Conservation (phyloP, 2,113 vertebrate species). For the Turdus rufiventris region DNA sequence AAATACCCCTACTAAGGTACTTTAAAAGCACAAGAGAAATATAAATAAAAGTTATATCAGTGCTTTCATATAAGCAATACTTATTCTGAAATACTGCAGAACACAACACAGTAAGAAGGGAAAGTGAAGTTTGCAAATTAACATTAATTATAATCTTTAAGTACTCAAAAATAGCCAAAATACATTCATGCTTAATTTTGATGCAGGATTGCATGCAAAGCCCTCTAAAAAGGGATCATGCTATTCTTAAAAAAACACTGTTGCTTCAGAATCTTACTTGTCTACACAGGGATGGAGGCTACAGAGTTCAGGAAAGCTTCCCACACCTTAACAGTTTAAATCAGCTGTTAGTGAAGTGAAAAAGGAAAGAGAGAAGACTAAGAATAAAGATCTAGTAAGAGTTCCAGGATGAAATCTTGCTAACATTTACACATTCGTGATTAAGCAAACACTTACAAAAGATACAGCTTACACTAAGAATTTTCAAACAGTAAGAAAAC, state of each 20-base stretch:
- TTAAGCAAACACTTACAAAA: slow-evolving; percentile 20
- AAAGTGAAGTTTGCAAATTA: slow-evolving; percentile 45
- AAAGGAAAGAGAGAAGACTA: slow-evolving; percentile 80
- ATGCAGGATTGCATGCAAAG: slow-evolving; percentile 74
- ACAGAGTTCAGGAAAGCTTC: slow-evolving; percentile 83
- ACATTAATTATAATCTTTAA: slow-evolving; percentile 42
- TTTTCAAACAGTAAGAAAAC: slow-evolving; percentile 14
- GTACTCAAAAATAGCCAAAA: slow-evolving; percentile 57
- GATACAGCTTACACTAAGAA: neutral
- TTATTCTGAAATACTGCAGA: neutral
- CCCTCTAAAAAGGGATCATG: slow-evolving; percentile 69
- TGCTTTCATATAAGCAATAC: neutral
- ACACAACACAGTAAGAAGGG: slow-evolving; percentile 51
- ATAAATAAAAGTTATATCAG: neutral
- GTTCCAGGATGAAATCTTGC: slow-evolving; percentile 70
- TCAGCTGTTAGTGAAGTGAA: slow-evolving; percentile 89
- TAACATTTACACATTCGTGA: slow-evolving; percentile 18
- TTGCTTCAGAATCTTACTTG: slow-evolving; percentile 83
- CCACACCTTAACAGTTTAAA: slow-evolving; percentile 89
- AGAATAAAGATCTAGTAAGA: slow-evolving; percentile 73
- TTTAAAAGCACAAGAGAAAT: neutral
- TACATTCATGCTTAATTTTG: slow-evolving; percentile 76
- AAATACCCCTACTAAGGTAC: neutral
- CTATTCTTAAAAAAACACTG: slow-evolving; percentile 72
- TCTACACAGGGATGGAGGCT: slow-evolving; percentile 79